These are phyloP conservation scores for Pyrrhosoma nymphula DNA, from an alignment of 2,888 invertebrate species.

Conservation along the genomic window DNA sequence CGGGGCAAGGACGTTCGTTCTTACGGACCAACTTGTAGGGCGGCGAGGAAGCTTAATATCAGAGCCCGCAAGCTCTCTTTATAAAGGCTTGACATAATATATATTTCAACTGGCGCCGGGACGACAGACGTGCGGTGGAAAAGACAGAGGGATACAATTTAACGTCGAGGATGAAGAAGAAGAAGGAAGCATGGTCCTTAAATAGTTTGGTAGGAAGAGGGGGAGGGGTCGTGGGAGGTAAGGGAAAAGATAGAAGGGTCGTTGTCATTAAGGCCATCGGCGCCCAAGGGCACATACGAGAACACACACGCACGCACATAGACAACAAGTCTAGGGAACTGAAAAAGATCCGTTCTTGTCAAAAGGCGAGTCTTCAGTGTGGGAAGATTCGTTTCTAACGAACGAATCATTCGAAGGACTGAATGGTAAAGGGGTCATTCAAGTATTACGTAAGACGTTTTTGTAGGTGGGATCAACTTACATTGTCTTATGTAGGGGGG, in stretches of 20 bases:
- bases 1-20: neutral
- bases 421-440: too few species aligned
- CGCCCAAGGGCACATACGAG: neutral
- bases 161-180: neutral
- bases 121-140: neutral
- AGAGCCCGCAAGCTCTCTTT: neutral
- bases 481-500: too few species aligned
- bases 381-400: too few species aligned
- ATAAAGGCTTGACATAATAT: neutral
- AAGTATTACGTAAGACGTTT: too few species aligned
- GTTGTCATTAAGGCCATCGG: neutral
- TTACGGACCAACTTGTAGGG: neutral
- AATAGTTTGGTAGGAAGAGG: neutral
- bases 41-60: neutral
- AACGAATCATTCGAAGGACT: too few species aligned
- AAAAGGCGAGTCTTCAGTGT: too few species aligned
- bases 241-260: neutral
- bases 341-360: too few species aligned
- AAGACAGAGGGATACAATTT: neutral
- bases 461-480: too few species aligned
- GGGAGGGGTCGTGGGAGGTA: neutral
- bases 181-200: neutral
- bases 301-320: too few species aligned
- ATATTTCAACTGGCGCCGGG: constrained; percentile 11
- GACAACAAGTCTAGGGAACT: too few species aligned